A percentile compares a stretch with the other conserved stretches of the same genome.
Conservation (phyloP, 2,797 vertebrate species). For the Corythornis leucogaster region DNA sequence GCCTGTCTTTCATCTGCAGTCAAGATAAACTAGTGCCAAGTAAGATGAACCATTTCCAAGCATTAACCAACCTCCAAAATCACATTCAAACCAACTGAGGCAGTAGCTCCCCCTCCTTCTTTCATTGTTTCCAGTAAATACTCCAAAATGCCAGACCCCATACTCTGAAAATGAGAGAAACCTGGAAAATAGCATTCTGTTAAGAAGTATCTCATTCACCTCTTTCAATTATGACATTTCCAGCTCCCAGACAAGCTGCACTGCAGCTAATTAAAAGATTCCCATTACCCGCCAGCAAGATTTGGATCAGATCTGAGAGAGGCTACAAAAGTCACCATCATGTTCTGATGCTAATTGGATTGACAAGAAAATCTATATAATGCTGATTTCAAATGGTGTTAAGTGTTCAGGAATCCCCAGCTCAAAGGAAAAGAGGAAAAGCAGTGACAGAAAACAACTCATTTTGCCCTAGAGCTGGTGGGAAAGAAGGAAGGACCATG, state of each 20-base stretch:
- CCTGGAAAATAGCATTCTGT: not conserved
- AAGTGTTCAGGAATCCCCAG: not conserved
- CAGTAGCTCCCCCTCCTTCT: not conserved
- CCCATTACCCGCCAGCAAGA: not conserved
- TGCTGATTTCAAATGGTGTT: not conserved
- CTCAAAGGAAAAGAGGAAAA: not conserved
- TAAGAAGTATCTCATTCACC: not conserved
- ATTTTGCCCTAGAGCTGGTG: not conserved
- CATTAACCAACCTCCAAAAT: not conserved
- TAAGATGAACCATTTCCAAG: not conserved
- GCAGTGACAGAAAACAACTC: not conserved
- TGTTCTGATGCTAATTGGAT: constrained; percentile 18
- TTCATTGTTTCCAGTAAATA: not conserved
- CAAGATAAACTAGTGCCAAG: not conserved
- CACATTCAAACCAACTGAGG: not conserved
- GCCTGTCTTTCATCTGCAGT: not conserved
- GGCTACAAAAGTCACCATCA: not conserved
- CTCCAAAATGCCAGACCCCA: not conserved
- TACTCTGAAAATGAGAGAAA: not conserved
- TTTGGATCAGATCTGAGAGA: not conserved
- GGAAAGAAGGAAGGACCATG: not conserved
- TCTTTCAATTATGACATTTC: not conserved
- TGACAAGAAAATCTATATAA: not conserved
- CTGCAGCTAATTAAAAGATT: constrained; percentile 18
- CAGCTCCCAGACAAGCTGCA: not conserved